Conservation (phyloP, 2,113 vertebrate genomes). For the Noturus placidus region DNA sequence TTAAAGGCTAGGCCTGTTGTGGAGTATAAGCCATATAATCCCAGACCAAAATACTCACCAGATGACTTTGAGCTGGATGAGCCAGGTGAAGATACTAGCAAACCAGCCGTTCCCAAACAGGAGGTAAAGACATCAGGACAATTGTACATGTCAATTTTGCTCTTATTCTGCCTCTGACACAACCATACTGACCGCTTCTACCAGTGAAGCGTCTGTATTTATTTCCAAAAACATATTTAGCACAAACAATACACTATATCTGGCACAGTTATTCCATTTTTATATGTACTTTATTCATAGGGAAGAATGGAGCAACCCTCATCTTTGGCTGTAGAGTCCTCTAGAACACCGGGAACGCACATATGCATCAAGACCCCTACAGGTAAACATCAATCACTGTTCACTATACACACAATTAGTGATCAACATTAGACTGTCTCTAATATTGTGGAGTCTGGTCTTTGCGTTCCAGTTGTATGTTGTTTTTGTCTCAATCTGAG, state of each 20-base stretch:
- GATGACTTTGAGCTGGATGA: conserved; percentile 76
- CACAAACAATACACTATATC: not conserved
- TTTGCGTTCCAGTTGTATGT: not conserved
- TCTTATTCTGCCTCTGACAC: not conserved
- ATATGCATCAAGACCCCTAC: not conserved
- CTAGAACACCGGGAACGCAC: conserved; percentile 25
- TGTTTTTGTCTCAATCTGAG: not conserved
- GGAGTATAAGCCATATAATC: conserved; percentile 75
- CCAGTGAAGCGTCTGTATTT: not conserved
- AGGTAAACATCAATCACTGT: conserved; percentile 31
- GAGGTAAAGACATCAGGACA: conserved; percentile 58
- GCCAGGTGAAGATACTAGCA: conserved; percentile 62
- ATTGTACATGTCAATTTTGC: not conserved
- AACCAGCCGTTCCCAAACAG: conserved; percentile 36
- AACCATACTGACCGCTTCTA: not conserved
- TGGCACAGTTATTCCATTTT: not conserved
- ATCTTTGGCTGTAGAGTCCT: conserved; percentile 11
- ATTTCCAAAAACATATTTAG: not conserved
- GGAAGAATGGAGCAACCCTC: conserved; percentile 23
- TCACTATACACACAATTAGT: not conserved
- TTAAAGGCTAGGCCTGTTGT: conserved; percentile 64
- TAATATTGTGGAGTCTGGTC: not conserved
- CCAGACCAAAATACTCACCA: conserved; percentile 74
- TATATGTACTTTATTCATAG: conserved; percentile 26
- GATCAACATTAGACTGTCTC: not conserved